A percentile compares a stretch with the other conserved stretches of the same genome.
Conservation (phyloP, 2,113 vertebrate genomes). For the Colaptes auratus region DNA sequence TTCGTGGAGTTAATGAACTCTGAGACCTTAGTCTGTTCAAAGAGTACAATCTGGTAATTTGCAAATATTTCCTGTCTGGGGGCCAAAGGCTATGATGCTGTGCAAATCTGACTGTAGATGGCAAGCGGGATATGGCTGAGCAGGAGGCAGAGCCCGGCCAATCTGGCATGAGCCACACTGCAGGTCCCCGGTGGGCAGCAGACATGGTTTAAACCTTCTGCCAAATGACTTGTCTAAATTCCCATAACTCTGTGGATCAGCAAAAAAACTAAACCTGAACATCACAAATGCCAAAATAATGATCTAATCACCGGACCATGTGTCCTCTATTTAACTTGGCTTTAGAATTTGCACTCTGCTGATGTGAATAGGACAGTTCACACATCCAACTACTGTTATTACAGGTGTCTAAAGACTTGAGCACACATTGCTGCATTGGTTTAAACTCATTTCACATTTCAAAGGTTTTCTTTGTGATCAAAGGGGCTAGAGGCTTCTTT, state of each 20-base stretch:
- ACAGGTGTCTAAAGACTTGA: constrained; percentile 62
- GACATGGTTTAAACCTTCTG: neutral
- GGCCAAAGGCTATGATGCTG: neutral
- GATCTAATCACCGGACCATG: constrained; percentile 45
- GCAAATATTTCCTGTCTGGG: neutral
- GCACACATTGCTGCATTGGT: neutral
- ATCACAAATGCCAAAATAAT: constrained; percentile 41
- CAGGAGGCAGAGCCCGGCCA: neutral
- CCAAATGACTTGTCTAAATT: neutral
- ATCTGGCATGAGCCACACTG: neutral
- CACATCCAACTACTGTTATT: constrained; percentile 45
- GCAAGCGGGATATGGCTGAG: neutral
- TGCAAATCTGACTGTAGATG: neutral
- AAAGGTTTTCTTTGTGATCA: constrained; percentile 64
- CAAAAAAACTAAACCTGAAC: constrained; percentile 31
- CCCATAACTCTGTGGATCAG: constrained; percentile 2
- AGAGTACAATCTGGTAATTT: neutral
- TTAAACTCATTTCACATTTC: constrained; percentile 64
- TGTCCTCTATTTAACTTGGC: constrained; percentile 54
- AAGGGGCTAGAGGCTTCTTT: constrained; percentile 10
- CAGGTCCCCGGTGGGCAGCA: neutral
- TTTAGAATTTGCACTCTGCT: constrained; percentile 37
- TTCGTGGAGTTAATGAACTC: neutral
- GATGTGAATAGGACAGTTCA: constrained; percentile 9
- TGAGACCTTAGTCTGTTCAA: neutral